phyloP scores from a whole-genome alignment of 1,140 invertebrate genomes.

The Pararge aegeria region DNA sequence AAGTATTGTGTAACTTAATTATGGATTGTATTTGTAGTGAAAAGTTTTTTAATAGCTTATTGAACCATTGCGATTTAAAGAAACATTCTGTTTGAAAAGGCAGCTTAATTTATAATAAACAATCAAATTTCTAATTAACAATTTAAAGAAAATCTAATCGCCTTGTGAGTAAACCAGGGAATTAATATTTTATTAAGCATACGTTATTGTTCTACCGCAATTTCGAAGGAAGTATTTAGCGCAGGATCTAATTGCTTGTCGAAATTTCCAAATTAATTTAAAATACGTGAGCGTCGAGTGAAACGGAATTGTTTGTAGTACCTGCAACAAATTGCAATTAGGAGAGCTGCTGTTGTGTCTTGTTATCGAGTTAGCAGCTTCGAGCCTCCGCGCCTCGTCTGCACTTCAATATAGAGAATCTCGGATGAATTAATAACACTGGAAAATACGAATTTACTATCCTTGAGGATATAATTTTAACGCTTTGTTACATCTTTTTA shows the following conservation, averaged over 20 bases:
- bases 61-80: too few relatives aligned
- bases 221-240: constrained; percentile 28
- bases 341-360: constrained; percentile 75
- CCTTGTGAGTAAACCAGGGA: too few relatives aligned
- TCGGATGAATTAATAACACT: constrained; percentile 40
- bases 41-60: too few relatives aligned
- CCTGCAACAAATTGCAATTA: constrained; percentile 80
- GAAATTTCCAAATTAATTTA: constrained; percentile 76
- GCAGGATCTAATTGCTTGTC: constrained; percentile 65
- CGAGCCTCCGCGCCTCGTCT: constrained; percentile 51
- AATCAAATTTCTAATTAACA: too few relatives aligned
- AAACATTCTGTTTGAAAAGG: too few relatives aligned
- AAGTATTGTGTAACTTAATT: too few relatives aligned
- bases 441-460: constrained; percentile 23
- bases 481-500: not conserved
- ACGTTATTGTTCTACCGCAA: constrained; percentile 12
- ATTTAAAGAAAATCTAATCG: too few relatives aligned
- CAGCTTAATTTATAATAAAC: too few relatives aligned
- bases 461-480: not conserved
- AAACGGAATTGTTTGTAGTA: constrained; percentile 75
- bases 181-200: not conserved
- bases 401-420: constrained; percentile 54
- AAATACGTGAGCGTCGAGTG: constrained; percentile 74
- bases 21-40: too few relatives aligned
- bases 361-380: constrained; percentile 78